Conservation (phyloP, 2,113 vertebrate genomes). For the Corythoichthys intestinalis region DNA sequence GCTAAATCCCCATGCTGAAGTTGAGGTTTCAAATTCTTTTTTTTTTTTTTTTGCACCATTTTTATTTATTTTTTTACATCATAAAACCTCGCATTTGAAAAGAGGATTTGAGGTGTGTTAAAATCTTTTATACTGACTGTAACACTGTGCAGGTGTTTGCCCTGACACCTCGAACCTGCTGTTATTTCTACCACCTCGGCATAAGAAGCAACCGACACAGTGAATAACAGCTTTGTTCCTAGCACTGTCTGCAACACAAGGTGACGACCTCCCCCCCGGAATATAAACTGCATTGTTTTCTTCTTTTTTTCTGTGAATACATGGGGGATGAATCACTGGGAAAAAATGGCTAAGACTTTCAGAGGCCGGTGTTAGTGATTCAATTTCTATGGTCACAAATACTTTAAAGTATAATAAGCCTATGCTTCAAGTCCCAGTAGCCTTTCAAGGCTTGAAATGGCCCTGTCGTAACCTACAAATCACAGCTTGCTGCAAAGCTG, state of each 20-base stretch:
- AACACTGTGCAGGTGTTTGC: slow-evolving; percentile 16
- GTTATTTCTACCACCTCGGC: slow-evolving; percentile 33
- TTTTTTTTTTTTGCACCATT: too few species aligned
- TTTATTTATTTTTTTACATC: neutral
- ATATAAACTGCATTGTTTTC: slow-evolving; percentile 49
- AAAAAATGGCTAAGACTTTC: slow-evolving; percentile 17
- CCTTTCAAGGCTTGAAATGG: slow-evolving; percentile 65
- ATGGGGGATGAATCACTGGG: slow-evolving; percentile 48
- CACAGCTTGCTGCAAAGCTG: slow-evolving; percentile 54
- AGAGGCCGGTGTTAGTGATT: slow-evolving; percentile 60
- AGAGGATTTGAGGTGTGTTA: neutral
- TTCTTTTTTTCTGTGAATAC: slow-evolving; percentile 32
- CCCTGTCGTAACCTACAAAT: slow-evolving; percentile 69
- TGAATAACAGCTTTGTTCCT: slow-evolving; percentile 44
- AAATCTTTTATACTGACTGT: neutral
- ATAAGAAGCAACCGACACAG: slow-evolving; percentile 34
- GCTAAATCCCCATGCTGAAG: too few species aligned
- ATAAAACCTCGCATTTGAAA: neutral
- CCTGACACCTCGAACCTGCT: slow-evolving; percentile 15
- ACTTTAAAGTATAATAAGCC: slow-evolving; percentile 71
- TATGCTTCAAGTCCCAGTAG: slow-evolving; percentile 60
- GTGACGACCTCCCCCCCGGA: slow-evolving; percentile 55
- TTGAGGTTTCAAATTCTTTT: neutral
- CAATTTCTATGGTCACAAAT: slow-evolving; percentile 73
- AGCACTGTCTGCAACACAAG: slow-evolving; percentile 34